phyloP scores from a whole-genome alignment of 2,797 vertebrate genomes.

The Bovichtus diacanthus region DNA sequence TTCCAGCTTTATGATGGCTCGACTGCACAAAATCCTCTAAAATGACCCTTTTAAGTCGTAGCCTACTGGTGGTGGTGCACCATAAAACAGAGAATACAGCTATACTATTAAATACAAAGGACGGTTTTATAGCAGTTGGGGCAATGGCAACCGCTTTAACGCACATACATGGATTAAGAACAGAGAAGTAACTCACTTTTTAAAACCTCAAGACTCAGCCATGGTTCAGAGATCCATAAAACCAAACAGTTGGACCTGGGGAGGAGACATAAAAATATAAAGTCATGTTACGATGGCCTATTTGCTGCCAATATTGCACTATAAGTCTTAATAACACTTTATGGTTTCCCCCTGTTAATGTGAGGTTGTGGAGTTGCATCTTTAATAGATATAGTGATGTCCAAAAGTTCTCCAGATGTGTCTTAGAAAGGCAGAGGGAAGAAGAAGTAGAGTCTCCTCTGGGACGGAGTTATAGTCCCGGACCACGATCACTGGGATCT shows the following conservation, averaged over 20 bases:
- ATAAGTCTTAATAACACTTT: slow-evolving; percentile 63
- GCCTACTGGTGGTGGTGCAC: slow-evolving; percentile 44
- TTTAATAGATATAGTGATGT: slow-evolving; percentile 54
- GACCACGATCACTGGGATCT: slow-evolving; percentile 24
- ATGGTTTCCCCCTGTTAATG: slow-evolving; percentile 62
- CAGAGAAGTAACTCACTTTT: slow-evolving; percentile 50
- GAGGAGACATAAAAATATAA: slow-evolving; percentile 15
- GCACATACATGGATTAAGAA: slow-evolving; percentile 54
- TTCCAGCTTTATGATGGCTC: slow-evolving; percentile 25
- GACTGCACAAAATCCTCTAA: slow-evolving; percentile 32
- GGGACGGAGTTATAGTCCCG: slow-evolving; percentile 26
- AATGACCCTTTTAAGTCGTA: slow-evolving; percentile 42
- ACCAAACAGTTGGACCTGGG: slow-evolving; percentile 54
- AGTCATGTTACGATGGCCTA: slow-evolving; percentile 36
- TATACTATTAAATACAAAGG: slow-evolving; percentile 60
- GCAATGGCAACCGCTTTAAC: slow-evolving; percentile 59
- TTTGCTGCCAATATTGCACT: slow-evolving; percentile 67
- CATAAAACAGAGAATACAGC: slow-evolving; percentile 62
- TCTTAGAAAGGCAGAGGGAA: slow-evolving; percentile 27
- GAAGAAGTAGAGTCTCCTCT: slow-evolving; percentile 28
- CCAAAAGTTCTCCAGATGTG: slow-evolving; percentile 53
- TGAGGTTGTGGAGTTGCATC: slow-evolving; percentile 54
- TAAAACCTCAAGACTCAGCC: slow-evolving; percentile 45
- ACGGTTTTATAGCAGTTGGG: slow-evolving; percentile 62
- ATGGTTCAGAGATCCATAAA: slow-evolving; percentile 59